Percentiles rank a stretch among this genome's conserved stretches.
Evolutionary conservation across 2,888 invertebrate species (phyloP).

Genomic region (Drosophila yooni): DNA sequence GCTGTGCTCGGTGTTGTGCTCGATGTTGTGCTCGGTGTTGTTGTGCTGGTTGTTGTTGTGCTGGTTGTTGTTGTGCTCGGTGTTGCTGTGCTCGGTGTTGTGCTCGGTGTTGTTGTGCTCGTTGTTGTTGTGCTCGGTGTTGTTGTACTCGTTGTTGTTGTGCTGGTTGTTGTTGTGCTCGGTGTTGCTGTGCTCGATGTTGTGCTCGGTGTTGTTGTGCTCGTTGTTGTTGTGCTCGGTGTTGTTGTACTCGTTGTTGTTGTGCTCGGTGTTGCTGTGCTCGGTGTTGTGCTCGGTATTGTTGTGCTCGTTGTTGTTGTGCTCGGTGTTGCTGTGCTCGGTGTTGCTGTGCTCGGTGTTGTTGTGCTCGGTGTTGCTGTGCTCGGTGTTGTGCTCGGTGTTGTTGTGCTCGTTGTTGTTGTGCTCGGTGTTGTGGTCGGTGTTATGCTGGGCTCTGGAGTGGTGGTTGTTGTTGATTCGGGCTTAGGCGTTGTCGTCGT

Average conservation of each 20-base stretch:
- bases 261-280: background rate
- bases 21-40: no score
- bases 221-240: background rate
- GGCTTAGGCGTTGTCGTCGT: conserved; percentile 19
- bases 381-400: no score
- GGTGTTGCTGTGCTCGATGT: conserved; percentile 1
- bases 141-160: background rate
- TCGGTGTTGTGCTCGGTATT: background rate
- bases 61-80: conserved; percentile 1
- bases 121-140: conserved; percentile 2
- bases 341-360: background rate
- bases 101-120: background rate
- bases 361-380: conserved; percentile 1
- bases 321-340: background rate
- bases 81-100: background rate
- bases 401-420: background rate
- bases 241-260: background rate
- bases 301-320: background rate
- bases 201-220: background rate
- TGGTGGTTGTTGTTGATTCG: background rate
- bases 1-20: background rate
- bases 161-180: conserved; percentile 1
- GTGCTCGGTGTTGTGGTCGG: background rate
- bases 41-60: no score
- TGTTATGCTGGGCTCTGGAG: conserved; percentile 7